These are phyloP conservation scores for Cryptosula pallasiana DNA, from an alignment of 2,888 invertebrate species.

Conservation along the genomic window DNA sequence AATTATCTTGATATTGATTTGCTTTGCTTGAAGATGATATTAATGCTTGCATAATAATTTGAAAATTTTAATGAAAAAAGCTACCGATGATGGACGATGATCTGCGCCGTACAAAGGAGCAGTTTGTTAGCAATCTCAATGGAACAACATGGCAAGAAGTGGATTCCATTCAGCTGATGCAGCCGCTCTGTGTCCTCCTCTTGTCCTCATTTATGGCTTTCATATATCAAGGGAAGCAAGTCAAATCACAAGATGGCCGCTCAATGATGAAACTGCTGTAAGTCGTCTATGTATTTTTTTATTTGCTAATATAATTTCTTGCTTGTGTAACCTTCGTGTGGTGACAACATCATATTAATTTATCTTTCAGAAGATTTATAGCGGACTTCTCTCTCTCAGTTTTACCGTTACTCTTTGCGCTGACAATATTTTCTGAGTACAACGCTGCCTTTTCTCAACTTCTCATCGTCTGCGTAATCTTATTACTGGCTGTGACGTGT, in stretches of 20 bases:
- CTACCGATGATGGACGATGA: conserved; percentile 25
- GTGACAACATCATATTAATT: too few species aligned
- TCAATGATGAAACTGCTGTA: not conserved
- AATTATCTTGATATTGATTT: too few species aligned
- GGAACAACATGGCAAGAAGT: conserved; percentile 26
- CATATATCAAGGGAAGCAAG: conserved; percentile 13
- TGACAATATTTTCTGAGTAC: conserved; percentile 32
- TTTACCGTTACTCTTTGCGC: conserved; percentile 34
- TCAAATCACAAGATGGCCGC: not conserved
- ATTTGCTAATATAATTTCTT: too few species aligned
- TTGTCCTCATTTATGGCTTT: conserved; percentile 25
- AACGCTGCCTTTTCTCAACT: conserved; percentile 25
- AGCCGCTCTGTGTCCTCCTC: conserved; percentile 18
- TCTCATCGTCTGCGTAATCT: not conserved
- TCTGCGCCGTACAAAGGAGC: conserved; percentile 25
- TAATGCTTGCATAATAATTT: too few species aligned
- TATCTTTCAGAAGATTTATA: conserved; percentile 31
- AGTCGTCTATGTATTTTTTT: not conserved
- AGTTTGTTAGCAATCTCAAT: conserved; percentile 27
- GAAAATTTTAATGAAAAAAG: too few species aligned
- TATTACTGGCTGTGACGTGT: conserved; percentile 14
- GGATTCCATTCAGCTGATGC: conserved; percentile 15
- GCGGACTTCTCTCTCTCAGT: conserved; percentile 36
- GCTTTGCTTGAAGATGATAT: too few species aligned
- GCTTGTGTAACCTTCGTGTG: too few species aligned